phyloP scores from a whole-genome alignment of 2,888 invertebrate species.

The Chymomyza amoena region DNA sequence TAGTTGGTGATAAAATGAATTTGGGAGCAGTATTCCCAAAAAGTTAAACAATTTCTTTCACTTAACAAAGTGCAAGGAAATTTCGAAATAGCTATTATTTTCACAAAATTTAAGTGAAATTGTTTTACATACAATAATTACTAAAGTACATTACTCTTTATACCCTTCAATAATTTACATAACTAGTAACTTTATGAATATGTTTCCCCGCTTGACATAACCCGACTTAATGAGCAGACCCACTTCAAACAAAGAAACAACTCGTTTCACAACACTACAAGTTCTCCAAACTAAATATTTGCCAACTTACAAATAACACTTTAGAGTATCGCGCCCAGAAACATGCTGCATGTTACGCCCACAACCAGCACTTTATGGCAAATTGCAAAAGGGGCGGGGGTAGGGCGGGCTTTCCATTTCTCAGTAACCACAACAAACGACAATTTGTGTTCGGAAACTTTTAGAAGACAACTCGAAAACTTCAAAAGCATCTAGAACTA shows the following conservation, averaged over 20 bases:
- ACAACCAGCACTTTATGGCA: not conserved
- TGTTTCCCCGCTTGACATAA: not conserved
- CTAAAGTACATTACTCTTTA: not conserved
- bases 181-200: not conserved
- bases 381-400: not conserved
- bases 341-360: not conserved
- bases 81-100: no score
- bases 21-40: no score
- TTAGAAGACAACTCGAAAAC: not conserved
- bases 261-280: not conserved
- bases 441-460: not conserved
- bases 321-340: not conserved
- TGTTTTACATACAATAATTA: no score
- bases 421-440: not conserved
- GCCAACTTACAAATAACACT: not conserved
- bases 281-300: not conserved
- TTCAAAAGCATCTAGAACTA: not conserved
- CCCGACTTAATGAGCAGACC: not conserved
- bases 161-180: not conserved
- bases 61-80: no score
- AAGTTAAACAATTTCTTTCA: no score
- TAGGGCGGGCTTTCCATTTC: not conserved
- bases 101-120: no score
- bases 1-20: no score
- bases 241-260: not conserved